Evolutionary conservation across 2,113 vertebrate genomes (phyloP).

Genomic region (Rhineura floridana): DNA sequence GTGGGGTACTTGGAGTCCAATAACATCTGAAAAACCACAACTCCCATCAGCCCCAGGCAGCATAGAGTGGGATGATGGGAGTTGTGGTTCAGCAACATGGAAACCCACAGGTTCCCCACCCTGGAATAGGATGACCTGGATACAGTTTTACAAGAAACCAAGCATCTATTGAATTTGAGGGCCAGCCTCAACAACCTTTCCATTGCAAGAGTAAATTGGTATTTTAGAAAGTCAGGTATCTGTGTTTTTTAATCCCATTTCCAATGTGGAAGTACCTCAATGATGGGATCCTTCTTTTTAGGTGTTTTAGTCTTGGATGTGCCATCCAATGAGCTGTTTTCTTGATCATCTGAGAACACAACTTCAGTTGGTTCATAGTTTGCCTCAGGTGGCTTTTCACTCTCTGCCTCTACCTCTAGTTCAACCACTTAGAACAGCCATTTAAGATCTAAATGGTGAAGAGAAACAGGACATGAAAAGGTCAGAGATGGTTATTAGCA

Average conservation of each 20-base stretch:
- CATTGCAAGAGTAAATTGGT: conserved; percentile 1
- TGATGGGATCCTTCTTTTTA: conserved; percentile 69
- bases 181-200: not conserved
- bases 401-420: conserved; percentile 75
- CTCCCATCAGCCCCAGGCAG: not conserved
- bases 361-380: conserved; percentile 70
- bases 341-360: conserved; percentile 79
- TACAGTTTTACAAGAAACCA: not conserved
- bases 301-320: conserved; percentile 67
- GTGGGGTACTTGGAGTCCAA: not conserved
- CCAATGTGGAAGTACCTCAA: conserved; percentile 76
- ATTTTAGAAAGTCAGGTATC: not conserved
- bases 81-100: not conserved
- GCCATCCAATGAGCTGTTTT: conserved; percentile 73
- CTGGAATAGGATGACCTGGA: not conserved
- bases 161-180: not conserved
- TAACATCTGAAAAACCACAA: not conserved
- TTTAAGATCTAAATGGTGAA: conserved; percentile 73
- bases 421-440: conserved; percentile 74
- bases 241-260: not conserved
- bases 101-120: not conserved
- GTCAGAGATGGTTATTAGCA: conserved; percentile 42
- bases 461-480: conserved; percentile 58
- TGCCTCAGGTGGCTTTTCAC: conserved; percentile 69
- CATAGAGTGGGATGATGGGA: not conserved